A percentile compares a stretch with the other conserved stretches of the same genome.
Evolutionary conservation across 2,797 vertebrate genomes (phyloP).

Genomic region (Sardinella longiceps): DNA sequence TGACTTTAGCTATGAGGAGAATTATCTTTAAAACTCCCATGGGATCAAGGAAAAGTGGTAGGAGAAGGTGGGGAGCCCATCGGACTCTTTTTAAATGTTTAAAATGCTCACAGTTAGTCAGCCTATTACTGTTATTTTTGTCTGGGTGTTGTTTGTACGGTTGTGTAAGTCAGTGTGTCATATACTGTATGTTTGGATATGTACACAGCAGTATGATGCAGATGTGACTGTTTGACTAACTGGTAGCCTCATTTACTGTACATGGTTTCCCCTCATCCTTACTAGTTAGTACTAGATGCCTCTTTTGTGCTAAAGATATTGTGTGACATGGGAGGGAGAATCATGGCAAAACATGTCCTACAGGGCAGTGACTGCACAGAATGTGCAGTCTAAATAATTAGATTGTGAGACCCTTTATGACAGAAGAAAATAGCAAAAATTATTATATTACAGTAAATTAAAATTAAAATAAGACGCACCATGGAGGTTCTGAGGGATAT

Average conservation of each 20-base stretch:
- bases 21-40: slow-evolving; percentile 51
- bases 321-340: no score
- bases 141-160: neutral
- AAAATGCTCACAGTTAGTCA: neutral
- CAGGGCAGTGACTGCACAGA: no score
- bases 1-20: slow-evolving; percentile 45
- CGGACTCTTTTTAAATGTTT: neutral
- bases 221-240: neutral
- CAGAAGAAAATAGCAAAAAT: no score
- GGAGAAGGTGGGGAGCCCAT: slow-evolving; percentile 31
- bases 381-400: no score
- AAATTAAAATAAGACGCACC: neutral
- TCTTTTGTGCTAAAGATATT: no score
- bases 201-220: neutral
- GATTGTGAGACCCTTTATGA: no score
- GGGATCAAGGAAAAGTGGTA: slow-evolving; percentile 58
- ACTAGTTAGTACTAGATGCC: neutral
- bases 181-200: neutral
- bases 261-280: neutral
- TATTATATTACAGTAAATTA: no score
- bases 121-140: neutral
- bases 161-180: neutral
- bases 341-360: no score
- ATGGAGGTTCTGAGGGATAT: neutral
- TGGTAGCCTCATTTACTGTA: neutral